These are phyloP conservation scores for Centroberyx gerrardi DNA, from an alignment of 2,797 vertebrate genomes.

Conservation along the genomic window DNA sequence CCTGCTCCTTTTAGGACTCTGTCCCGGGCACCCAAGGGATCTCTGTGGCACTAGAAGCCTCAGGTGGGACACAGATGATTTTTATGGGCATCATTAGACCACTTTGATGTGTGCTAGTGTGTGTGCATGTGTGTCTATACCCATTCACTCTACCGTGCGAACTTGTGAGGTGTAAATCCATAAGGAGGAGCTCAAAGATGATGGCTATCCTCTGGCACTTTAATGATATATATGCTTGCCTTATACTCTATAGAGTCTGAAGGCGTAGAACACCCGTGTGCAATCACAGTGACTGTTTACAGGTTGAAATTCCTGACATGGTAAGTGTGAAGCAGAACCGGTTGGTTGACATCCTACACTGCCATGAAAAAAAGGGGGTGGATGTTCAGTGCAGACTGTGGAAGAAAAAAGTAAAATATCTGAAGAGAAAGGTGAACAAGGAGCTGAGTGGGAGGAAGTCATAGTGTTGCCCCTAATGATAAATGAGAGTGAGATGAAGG, in stretches of 20 bases:
- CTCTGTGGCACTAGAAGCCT: constrained; percentile 8
- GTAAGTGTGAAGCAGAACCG: background rate
- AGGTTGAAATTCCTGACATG: background rate
- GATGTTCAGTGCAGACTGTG: background rate
- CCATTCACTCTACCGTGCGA: background rate
- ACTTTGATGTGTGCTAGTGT: constrained; percentile 1
- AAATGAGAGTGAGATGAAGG: constrained; percentile 26
- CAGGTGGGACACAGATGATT: constrained; percentile 28
- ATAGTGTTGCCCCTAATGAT: constrained; percentile 11
- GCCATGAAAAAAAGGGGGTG: background rate
- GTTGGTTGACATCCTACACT: background rate
- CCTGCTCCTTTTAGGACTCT: constrained; percentile 13
- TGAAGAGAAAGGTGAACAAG: background rate
- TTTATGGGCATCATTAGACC: background rate
- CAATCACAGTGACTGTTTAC: background rate
- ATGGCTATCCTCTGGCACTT: background rate
- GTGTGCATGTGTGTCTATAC: background rate
- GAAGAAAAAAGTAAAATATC: background rate
- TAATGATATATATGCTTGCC: background rate
- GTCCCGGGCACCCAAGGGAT: constrained; percentile 1
- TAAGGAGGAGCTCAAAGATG: constrained; percentile 6
- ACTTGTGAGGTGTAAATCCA: background rate
- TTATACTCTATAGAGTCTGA: background rate
- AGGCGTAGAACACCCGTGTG: background rate
- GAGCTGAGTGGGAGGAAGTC: constrained; percentile 12